Base-by-base conservation (phyloP, 2,888 invertebrate species). In the Tupiocoris notatus region DNA sequence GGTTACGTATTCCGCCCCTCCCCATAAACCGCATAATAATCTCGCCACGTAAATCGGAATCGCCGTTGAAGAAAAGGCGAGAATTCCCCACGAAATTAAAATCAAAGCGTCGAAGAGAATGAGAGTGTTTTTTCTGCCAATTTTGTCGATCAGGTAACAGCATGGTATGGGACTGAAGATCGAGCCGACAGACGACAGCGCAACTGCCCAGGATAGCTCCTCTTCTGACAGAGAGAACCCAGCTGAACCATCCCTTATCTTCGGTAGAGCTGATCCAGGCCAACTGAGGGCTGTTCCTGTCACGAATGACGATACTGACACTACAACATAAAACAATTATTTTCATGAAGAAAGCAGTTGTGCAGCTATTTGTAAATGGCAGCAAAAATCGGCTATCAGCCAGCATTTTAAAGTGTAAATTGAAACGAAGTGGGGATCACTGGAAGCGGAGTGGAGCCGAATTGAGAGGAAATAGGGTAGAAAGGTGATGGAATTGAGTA, bases 101-200 rank as follows among this genome's bases (percentile, higher is more conserved):
- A 89, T 87, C 0, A 90, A 89, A 6, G 89, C 80, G 0, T 87
- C 85, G 0, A 87, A 85, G 2, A 85, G 80, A 61, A 88, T 82
- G 1, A 89, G 83, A 0, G 88, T 86, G 6, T 84, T 84, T 56
- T 87, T 87, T 0, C 89, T 86, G 1, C 90, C 90, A 0, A 86
- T 82, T 70, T 84, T 84, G 81, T 89, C 88, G 79, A 87, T 87
- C 24, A 88, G 82, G 68, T 87, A 83, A 61, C 88, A 88, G 0
- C 88, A 88, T 2, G 81, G 81, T 17, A 81, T 78, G 7, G 81
- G 80, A 56, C 80, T 80, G 58, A 80, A 23, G 67, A 81, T 74
- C 66, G 79, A 76, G n/a, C 81, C 81, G 21, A 79, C 66, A 64
- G 80, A 80, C 68, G 79, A 74, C 17, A 79, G 58, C n/a, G 79